Evolutionary conservation across 1,140 invertebrate genomes (phyloP).

Genomic region (Euura saliciscinereae): DNA sequence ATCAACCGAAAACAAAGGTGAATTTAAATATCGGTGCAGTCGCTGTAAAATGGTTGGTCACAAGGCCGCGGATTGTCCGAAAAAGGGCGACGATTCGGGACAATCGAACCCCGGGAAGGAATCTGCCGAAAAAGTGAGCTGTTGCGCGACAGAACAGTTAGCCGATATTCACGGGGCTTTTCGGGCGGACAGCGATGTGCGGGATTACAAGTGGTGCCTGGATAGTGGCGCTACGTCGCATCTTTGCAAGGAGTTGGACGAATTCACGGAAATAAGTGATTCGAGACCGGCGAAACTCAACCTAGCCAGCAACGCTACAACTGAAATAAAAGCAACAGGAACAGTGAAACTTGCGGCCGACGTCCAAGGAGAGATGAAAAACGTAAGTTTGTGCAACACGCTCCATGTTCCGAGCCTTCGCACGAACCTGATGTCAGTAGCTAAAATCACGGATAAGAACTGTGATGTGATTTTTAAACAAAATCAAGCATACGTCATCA

Average conservation of each 20-base stretch:
- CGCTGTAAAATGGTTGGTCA: constrained; percentile 20
- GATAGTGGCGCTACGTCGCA: constrained; percentile 15
- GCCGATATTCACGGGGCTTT: constrained; percentile 11
- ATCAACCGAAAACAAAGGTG: too few species aligned
- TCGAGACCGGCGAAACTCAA: constrained; percentile 9
- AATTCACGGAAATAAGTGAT: constrained; percentile 11
- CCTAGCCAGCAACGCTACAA: neutral
- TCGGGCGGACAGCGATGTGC: neutral
- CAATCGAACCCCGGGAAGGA: constrained; percentile 9
- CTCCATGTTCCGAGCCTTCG: constrained; percentile 12
- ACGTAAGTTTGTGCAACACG: neutral
- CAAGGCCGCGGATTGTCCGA: constrained; percentile 19
- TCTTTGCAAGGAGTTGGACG: constrained; percentile 6
- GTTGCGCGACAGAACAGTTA: constrained; percentile 14
- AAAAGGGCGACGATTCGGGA: constrained; percentile 7
- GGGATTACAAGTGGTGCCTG: constrained; percentile 8
- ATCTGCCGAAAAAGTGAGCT: constrained; percentile 13
- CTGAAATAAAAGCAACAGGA: neutral
- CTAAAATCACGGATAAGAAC: constrained; percentile 21
- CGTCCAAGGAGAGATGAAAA: constrained; percentile 8
- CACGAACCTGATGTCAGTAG: constrained; percentile 19
- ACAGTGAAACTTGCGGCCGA: constrained; percentile 8
- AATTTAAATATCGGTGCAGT: constrained; percentile 18
- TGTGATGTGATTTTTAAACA: constrained; percentile 15
- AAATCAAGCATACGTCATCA: constrained; percentile 10